Conservation (phyloP, 2,888 invertebrate species). For the Idaea dimidiata region DNA sequence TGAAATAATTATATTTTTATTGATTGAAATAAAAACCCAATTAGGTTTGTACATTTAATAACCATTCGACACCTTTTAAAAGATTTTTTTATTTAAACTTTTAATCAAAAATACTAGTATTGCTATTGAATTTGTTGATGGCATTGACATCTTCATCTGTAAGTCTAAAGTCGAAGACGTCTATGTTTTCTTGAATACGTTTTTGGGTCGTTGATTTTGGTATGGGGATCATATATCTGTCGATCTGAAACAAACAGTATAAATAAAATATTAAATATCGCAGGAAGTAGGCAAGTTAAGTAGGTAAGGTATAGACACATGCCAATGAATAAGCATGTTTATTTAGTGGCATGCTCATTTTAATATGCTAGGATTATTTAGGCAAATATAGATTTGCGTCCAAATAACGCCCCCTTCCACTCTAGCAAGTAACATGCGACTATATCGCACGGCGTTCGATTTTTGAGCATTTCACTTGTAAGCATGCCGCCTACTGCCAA, state of each 20-base stretch:
- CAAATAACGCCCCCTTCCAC: too few relatives aligned
- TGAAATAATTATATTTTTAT: neutral
- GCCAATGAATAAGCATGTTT: too few relatives aligned
- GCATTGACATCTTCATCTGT: constrained; percentile 69
- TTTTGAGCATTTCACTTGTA: too few relatives aligned
- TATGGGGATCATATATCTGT: constrained; percentile 76
- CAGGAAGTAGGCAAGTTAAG: too few relatives aligned
- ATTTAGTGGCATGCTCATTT: too few relatives aligned
- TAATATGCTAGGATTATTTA: too few relatives aligned
- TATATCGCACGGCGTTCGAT: too few relatives aligned
- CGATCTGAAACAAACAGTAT: constrained; percentile 56
- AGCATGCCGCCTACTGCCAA: too few relatives aligned
- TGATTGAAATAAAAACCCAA: neutral
- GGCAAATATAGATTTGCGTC: too few relatives aligned
- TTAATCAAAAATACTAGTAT: constrained; percentile 42
- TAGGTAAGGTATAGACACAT: too few relatives aligned
- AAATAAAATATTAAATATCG: neutral
- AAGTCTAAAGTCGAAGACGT: constrained; percentile 80
- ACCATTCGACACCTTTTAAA: neutral
- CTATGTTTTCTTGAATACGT: constrained; percentile 76
- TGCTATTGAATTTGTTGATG: constrained; percentile 71
- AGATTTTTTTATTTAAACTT: neutral
- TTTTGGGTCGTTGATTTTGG: constrained; percentile 80
- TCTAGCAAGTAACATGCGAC: too few relatives aligned
- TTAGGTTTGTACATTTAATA: neutral